A percentile compares a stretch with the other conserved stretches of the same genome.
These are phyloP conservation scores for Bujurquina vittata DNA, from an alignment of 2,113 vertebrate species.

Conservation along the genomic window DNA sequence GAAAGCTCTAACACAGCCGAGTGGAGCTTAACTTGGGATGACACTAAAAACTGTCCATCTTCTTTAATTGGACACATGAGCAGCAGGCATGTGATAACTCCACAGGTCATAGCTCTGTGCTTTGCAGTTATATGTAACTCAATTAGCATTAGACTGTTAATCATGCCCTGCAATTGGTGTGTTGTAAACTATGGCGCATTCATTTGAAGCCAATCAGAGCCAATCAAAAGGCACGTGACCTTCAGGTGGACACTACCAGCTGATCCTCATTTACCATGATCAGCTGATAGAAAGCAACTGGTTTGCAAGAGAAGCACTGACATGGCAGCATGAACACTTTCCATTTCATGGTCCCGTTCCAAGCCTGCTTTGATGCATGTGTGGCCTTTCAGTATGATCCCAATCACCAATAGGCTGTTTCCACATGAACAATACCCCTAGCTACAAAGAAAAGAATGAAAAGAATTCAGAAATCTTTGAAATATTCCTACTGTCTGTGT, in stretches of 20 bases:
- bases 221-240: slow-evolving; percentile 2
- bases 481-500: not conserved
- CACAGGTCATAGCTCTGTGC: not conserved
- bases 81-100: slow-evolving; percentile 4
- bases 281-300: not conserved
- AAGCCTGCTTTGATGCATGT: not conserved
- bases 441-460: not conserved
- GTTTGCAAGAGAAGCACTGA: not conserved
- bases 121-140: not conserved
- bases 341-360: not conserved
- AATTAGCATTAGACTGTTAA: not conserved
- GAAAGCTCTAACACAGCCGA: not conserved
- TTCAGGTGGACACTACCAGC: not conserved
- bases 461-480: not conserved
- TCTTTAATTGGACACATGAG: not conserved
- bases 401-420: not conserved
- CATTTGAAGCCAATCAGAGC: not conserved
- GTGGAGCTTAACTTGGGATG: not conserved
- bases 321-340: not conserved
- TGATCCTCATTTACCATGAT: slow-evolving; percentile 7
- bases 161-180: not conserved
- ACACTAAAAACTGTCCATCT: not conserved
- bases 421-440: not conserved
- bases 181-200: not conserved
- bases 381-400: not conserved